These are phyloP conservation scores for Brachymystax lenok DNA, from an alignment of 2,797 vertebrate species.

Conservation along the genomic window DNA sequence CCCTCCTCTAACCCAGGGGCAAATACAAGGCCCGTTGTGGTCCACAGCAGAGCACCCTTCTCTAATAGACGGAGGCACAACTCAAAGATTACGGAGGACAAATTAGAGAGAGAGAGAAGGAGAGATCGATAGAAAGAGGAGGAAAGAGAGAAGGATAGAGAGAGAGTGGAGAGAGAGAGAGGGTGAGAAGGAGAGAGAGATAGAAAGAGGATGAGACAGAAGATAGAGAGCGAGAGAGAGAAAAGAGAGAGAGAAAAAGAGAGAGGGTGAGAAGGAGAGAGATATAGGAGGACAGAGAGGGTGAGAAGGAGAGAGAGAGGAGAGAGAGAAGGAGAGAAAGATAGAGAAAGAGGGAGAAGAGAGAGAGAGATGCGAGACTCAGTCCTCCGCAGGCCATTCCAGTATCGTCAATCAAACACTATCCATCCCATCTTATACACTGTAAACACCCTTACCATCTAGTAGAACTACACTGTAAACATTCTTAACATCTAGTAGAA, in stretches of 20 bases:
- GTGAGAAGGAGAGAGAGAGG: constrained; percentile 13
- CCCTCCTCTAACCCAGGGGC: constrained; percentile 46
- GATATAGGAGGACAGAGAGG: neutral
- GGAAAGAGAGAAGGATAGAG: neutral
- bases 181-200: constrained; percentile 5
- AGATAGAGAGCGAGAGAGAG: neutral
- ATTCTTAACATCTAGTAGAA: too few species aligned
- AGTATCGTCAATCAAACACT: neutral
- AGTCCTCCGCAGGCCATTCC: neutral
- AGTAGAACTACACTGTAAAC: too few species aligned
- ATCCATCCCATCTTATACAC: too few species aligned
- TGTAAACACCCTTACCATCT: too few species aligned
- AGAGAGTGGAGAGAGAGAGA: neutral
- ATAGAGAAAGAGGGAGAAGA: neutral
- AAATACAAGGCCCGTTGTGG: constrained; percentile 46
- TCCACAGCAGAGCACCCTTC: constrained; percentile 34
- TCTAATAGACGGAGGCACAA: constrained; percentile 24
- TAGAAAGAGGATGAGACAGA: neutral
- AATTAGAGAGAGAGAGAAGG: neutral
- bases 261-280: neutral
- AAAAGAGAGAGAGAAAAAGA: neutral
- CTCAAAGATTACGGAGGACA: constrained; percentile 14
- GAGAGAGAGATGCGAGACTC: neutral
- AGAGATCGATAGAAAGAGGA: neutral
- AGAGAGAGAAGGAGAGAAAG: neutral